Conservation (phyloP, 2,113 vertebrate species). For the Malurus elegans region DNA sequence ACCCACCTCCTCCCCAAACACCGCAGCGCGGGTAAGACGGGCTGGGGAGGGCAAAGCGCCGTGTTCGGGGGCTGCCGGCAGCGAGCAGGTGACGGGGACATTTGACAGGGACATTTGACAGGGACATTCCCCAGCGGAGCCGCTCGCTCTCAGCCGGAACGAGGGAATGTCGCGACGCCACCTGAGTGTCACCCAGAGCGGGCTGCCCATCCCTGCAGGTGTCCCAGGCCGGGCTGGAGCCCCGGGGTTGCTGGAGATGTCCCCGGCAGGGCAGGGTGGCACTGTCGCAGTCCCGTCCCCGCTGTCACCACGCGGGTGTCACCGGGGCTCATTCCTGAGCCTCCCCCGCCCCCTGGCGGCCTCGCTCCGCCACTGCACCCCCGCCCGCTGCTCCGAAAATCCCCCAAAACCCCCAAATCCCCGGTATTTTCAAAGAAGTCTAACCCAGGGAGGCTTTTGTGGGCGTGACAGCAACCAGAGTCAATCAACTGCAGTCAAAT, state of each 20-base stretch:
- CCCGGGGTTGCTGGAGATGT: background rate
- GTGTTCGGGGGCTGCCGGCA: background rate
- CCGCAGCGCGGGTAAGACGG: fast-evolving
- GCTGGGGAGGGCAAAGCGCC: background rate
- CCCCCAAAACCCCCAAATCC: fast-evolving
- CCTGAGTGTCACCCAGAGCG: background rate
- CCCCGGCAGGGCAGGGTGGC: background rate
- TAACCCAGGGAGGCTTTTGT: background rate
- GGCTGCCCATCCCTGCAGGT: background rate
- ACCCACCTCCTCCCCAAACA: background rate
- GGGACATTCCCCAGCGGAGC: background rate
- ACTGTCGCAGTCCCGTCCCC: background rate
- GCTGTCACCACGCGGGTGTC: background rate
- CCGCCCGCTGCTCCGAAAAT: background rate
- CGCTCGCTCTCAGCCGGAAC: fast-evolving
- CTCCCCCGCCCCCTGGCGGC: constrained; percentile 42
- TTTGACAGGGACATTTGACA: too few relatives aligned
- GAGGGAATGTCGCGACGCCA: fast-evolving
- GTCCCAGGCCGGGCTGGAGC: background rate
- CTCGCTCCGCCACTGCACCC: background rate
- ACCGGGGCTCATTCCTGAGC: background rate
- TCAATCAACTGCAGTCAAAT: too few relatives aligned
- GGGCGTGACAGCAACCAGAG: fast-evolving
- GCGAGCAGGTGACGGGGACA: background rate
- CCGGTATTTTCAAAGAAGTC: background rate